Evolutionary conservation across 2,113 vertebrate species (phyloP).

Genomic region (Nestor notabilis): DNA sequence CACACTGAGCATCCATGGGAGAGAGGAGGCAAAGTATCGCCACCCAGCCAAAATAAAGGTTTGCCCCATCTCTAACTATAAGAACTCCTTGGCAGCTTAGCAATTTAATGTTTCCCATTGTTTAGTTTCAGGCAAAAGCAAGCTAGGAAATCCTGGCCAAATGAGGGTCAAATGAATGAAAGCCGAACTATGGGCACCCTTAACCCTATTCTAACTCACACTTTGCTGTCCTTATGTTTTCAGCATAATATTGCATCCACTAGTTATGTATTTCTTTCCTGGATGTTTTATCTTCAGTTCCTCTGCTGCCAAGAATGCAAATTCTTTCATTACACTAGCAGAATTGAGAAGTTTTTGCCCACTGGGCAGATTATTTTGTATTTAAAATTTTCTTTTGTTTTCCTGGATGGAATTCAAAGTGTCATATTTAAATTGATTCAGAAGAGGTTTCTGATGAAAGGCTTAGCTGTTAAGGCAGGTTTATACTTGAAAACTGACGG

Average conservation of each 20-base stretch:
- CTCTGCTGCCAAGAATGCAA: neutral
- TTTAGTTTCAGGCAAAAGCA: neutral
- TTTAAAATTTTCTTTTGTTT: neutral
- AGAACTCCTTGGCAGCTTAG: neutral
- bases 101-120: neutral
- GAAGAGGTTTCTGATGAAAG: neutral
- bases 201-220: neutral
- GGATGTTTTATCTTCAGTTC: neutral
- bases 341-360: neutral
- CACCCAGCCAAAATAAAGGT: neutral
- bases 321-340: neutral
- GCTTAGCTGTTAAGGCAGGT: neutral
- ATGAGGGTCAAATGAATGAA: neutral
- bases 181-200: neutral
- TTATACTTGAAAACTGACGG: neutral
- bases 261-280: neutral
- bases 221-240: neutral
- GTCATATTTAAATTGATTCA: neutral
- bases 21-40: neutral
- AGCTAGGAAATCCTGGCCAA: neutral
- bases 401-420: neutral
- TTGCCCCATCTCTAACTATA: accelerated
- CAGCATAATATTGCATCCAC: neutral
- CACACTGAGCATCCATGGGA: neutral
- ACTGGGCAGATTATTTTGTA: neutral